Base-by-base conservation (phyloP, 2,888 invertebrate genomes). In the Augiades crinisus region DNA sequence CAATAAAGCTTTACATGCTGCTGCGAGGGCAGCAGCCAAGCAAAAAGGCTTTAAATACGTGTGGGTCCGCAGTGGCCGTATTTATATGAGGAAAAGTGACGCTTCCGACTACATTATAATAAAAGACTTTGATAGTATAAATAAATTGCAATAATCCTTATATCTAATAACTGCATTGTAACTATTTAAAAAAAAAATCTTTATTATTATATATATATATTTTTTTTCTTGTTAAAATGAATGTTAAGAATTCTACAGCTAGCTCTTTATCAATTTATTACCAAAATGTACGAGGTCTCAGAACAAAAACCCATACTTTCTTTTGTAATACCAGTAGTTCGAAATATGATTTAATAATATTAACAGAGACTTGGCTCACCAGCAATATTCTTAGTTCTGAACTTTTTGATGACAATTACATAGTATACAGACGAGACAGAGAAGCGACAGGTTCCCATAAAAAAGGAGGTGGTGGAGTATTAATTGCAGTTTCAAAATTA, bases 51-150 rank as follows among this genome's bases (percentile, higher is more conserved):
- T 8, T 6, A 45, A 45, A 16, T 45, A 34, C 16, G 45, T 45
- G 8, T 45, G 45, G 45, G 24, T 34, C 1, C 33, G 34, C 14
- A 4, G 34, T 14, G 45, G 45, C 7, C 21, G 45, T 5, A 24
- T 45, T n/a, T 34, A 34, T 16, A 24, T 45, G 13, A 45, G 45
- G 7, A 45, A 45, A 14, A 45, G 45, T 14, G 45, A 45, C 19
- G 16, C 2, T 10, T 33, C 45, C 7, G 33, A 33, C 10, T 34
- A 41, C 16, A 54, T 47, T 36, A 38, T 47, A 38, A 43, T 45
- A 22, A 45, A 34, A 34, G 21, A 37, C 21, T 6, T 12, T 21
- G 21, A 21, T 6, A 10, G 10, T 12, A 19, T 37, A 1, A 22
- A 21, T 37, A 37, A 19, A 5, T 7, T 37, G 7, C 1, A 33